Evolutionary conservation across 2,888 invertebrate species (phyloP).

Genomic region (Hyposoter dolosus): DNA sequence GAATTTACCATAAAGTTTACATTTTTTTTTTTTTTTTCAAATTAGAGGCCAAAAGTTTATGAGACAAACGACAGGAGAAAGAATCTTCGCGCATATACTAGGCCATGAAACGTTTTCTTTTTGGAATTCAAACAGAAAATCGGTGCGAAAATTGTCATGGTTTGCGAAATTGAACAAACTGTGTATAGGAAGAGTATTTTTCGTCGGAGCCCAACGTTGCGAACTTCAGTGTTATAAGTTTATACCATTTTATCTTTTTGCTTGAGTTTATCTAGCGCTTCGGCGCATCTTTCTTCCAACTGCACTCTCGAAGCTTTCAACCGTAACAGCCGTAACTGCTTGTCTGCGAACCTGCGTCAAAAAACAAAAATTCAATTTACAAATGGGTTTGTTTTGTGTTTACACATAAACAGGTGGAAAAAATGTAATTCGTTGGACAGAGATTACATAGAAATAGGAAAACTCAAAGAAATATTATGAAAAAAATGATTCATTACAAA

Average conservation of each 20-base stretch:
- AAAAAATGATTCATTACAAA: neutral
- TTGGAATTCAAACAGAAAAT: too few relatives aligned
- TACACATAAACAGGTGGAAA: neutral
- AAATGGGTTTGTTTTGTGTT: neutral
- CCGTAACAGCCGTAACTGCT: conserved; percentile 87
- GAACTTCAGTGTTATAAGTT: neutral
- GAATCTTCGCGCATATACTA: too few relatives aligned
- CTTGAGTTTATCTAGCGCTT: conserved; percentile 84
- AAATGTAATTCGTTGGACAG: neutral
- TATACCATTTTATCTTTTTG: conserved; percentile 83
- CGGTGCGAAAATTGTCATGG: too few relatives aligned
- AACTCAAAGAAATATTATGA: neutral
- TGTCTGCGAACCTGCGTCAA: conserved; percentile 87
- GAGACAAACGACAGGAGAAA: too few relatives aligned
- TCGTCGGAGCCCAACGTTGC: too few relatives aligned
- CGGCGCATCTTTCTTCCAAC: conserved; percentile 86
- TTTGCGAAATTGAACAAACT: too few relatives aligned
- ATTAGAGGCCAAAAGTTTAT: neutral
- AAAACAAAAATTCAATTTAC: conserved; percentile 16
- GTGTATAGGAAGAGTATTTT: too few relatives aligned
- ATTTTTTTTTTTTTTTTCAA: neutral
- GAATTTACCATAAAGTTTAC: too few relatives aligned
- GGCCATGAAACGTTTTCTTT: too few relatives aligned
- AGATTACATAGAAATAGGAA: neutral
- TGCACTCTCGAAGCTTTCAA: conserved; percentile 86